Evolutionary conservation across 2,797 vertebrate species (phyloP).

Genomic region (Limosa lapponica): DNA sequence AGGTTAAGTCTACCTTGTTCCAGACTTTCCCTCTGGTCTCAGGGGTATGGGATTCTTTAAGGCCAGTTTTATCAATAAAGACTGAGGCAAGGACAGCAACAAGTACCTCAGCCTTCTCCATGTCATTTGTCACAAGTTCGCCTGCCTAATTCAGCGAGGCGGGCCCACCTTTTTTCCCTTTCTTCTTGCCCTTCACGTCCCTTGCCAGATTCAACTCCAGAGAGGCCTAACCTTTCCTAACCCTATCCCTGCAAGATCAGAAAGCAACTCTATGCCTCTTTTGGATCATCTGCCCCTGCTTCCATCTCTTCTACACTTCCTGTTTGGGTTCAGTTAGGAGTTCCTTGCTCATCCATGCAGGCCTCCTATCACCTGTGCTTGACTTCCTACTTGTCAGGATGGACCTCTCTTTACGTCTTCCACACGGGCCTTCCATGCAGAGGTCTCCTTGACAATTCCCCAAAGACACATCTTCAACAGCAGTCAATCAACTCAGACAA

Average conservation of each 20-base stretch:
- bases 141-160: neutral
- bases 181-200: neutral
- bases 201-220: neutral
- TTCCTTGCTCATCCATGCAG: neutral
- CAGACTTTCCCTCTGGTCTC: neutral
- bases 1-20: neutral
- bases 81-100: neutral
- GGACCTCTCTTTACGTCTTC: neutral
- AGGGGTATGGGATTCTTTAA: neutral
- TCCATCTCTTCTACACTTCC: neutral
- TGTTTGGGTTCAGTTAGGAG: neutral
- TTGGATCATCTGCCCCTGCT: neutral
- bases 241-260: neutral
- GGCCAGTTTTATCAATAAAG: neutral
- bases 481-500: neutral
- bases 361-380: neutral
- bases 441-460: neutral
- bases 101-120: neutral
- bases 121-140: neutral
- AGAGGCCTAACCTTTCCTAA: neutral
- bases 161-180: neutral
- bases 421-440: neutral
- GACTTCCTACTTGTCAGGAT: neutral
- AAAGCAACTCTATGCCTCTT: neutral
- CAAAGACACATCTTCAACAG: neutral